Evolutionary conservation across 2,888 invertebrate species (phyloP), one percentile per base, ranked within the genome.

Genomic region (Trachelus tabidus): DNA sequence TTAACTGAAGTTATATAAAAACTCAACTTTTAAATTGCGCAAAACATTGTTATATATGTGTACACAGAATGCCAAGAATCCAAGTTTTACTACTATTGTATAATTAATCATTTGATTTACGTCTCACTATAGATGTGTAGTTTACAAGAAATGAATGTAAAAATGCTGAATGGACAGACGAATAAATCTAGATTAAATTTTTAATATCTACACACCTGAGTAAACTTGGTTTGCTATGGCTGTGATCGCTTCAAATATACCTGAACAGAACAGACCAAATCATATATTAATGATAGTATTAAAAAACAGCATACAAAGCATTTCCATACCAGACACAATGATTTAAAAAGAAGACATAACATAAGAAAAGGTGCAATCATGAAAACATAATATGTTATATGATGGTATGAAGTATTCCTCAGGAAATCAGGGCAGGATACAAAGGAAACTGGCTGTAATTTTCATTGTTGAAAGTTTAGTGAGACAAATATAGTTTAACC

Each of bases 181-280:
- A 80, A 71, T 69, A 74, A 69, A 78, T 79, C 71, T 69, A 75
- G 77, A 76, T 77, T 69, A 71, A 73, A 77, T 76, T 78, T 75
- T 79, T 69, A 76, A 69, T 77, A 83, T 82, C 87, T 91, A 91
- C 91, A 91, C 90, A 91, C 91, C 91, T 91, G 91, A 87, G 85
- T 90, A 91, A 87, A 90, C 87, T 89, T 90, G 90, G 83, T 89
- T 89, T 89, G 89, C 87, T 87, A 90, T 87, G 86, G 89, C 85
- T 85, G 89, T 86, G 89, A 90, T 89, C 85, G 87, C 89, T 83
- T 91, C 90, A 87, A 89, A 87, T 87, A 90, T 85, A 91, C 91
- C 91, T 91, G 91, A 91, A 91, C 89, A 91, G 91, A 91, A 91
- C 90, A 91, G 90, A 91, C 89, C 89, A 91, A 89, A 89, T 87